Conservation (phyloP, 2,797 vertebrate species). For the Typhlichthys subterraneus region DNA sequence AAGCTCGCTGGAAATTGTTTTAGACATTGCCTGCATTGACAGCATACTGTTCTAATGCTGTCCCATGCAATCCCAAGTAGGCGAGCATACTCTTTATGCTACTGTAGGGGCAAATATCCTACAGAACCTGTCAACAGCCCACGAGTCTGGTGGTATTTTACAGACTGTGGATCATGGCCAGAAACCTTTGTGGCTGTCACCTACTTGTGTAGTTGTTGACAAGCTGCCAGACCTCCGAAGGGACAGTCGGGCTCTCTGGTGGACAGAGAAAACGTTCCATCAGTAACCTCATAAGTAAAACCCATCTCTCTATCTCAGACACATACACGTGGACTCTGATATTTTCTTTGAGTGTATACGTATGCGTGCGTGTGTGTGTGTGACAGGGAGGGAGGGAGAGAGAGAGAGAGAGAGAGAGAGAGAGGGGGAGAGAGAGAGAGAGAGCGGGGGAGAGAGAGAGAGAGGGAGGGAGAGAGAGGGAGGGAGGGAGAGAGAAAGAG, state of each 20-base stretch:
- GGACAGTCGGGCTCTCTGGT: conserved; percentile 42
- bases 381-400: no score
- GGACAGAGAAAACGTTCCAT: conserved; percentile 29
- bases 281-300: no score
- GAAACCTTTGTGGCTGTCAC: conserved; percentile 59
- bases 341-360: no score
- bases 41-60: conserved; percentile 33
- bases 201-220: conserved; percentile 62
- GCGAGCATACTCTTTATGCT: conserved; percentile 22
- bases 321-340: no score
- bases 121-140: conserved; percentile 53
- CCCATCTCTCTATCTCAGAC: no score
- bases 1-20: conserved; percentile 30
- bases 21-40: conserved; percentile 13
- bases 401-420: no score
- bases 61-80: conserved; percentile 37
- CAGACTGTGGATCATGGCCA: conserved; percentile 40
- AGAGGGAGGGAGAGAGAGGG: no score
- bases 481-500: no score
- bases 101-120: conserved; percentile 23
- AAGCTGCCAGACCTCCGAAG: conserved; percentile 50
- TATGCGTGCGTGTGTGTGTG: no score
- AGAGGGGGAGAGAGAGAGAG: no score
- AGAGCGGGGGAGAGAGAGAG: no score
- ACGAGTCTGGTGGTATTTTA: conserved; percentile 39